Percentiles rank a stretch among this genome's conserved stretches.
phyloP scores from a whole-genome alignment of 2,797 vertebrate genomes.

The Pseudochirops corinnae region DNA sequence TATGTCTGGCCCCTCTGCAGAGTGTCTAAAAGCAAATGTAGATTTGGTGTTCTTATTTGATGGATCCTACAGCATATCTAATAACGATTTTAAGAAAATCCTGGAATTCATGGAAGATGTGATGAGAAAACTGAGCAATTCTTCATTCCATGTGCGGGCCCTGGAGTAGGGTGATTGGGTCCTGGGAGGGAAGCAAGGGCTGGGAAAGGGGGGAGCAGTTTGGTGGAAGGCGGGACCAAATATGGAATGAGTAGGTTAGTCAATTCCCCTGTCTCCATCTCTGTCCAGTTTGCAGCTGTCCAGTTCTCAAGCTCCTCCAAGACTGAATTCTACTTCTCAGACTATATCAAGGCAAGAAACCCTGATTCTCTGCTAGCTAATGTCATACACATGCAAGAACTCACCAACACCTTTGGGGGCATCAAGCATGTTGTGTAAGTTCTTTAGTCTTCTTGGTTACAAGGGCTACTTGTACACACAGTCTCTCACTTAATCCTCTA shows the following conservation, averaged over 20 bases:
- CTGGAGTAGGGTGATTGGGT: background rate
- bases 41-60: constrained; percentile 91
- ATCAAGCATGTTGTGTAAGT: constrained; percentile 87
- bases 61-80: constrained; percentile 86
- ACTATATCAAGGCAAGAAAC: constrained; percentile 74
- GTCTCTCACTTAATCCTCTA: background rate
- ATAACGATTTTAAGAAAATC: constrained; percentile 81
- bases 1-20: constrained; percentile 77
- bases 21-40: constrained; percentile 87
- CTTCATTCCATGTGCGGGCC: constrained; percentile 86
- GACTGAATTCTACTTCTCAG: constrained; percentile 87
- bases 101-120: constrained; percentile 87
- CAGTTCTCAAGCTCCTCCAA: constrained; percentile 77
- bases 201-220: background rate
- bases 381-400: constrained; percentile 29
- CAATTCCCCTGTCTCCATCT: background rate
- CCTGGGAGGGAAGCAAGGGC: background rate
- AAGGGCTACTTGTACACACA: background rate
- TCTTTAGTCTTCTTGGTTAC: background rate
- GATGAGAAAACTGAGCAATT: constrained; percentile 84
- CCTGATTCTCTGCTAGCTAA: constrained; percentile 67
- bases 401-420: constrained; percentile 87
- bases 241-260: background rate
- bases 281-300: constrained; percentile 89
- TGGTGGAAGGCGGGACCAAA: background rate